A percentile compares a stretch with the other conserved stretches of the same genome.
phyloP scores from a whole-genome alignment of 2,113 vertebrate species.

The Mormyrus lacerda region DNA sequence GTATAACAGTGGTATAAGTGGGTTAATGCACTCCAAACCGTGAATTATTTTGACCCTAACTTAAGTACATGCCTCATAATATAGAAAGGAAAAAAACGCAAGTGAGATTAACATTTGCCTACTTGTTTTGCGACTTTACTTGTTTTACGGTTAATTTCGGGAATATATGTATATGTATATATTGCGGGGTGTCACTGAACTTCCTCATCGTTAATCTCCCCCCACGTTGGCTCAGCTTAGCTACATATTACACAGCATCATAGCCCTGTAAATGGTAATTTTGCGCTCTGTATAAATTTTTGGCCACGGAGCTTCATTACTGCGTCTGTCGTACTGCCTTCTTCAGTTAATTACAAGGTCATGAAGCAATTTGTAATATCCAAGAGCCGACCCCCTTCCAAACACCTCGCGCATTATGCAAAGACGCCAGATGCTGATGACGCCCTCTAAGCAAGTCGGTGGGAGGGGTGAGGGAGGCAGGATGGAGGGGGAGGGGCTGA shows the following conservation, averaged over 20 bases:
- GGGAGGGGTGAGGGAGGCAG: background rate
- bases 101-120: background rate
- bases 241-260: constrained; percentile 3
- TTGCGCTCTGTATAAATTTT: constrained; percentile 19
- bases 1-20: background rate
- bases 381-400: constrained; percentile 10
- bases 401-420: constrained; percentile 16
- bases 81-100: background rate
- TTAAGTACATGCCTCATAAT: background rate
- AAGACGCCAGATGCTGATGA: constrained; percentile 13
- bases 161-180: background rate
- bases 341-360: constrained; percentile 25
- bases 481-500: background rate
- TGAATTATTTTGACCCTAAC: background rate
- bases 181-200: background rate
- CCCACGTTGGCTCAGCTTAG: background rate
- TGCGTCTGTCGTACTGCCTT: constrained; percentile 19
- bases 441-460: background rate
- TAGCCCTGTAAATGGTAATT: constrained; percentile 20
- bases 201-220: background rate
- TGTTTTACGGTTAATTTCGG: background rate
- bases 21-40: background rate
- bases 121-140: background rate
- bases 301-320: constrained; percentile 21
- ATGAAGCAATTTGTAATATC: constrained; percentile 26